phyloP scores from a whole-genome alignment of 1,140 invertebrate genomes.

The Sitophilus oryzae region DNA sequence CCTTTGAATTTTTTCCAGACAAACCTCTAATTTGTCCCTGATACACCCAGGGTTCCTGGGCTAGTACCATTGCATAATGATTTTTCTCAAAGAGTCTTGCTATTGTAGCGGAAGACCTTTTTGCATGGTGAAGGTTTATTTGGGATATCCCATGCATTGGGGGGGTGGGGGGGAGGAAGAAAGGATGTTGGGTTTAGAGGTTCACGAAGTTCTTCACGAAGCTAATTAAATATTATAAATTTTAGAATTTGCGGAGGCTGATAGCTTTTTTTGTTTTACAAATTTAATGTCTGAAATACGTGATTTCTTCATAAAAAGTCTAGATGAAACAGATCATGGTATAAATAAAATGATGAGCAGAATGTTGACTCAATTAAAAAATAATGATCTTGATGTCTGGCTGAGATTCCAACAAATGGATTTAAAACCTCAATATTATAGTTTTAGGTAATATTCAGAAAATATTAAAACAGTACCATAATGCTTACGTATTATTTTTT shows the following conservation, averaged over 20 bases:
- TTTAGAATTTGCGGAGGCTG: constrained; percentile 89
- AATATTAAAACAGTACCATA: background rate
- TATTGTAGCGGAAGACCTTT: too few relatives aligned
- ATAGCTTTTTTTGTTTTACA: constrained; percentile 97
- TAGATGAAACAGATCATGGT: constrained; percentile 88
- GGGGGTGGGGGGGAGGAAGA: too few relatives aligned
- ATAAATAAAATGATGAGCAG: constrained; percentile 81
- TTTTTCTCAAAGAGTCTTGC: too few relatives aligned
- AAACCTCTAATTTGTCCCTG: too few relatives aligned
- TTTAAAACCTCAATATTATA: constrained; percentile 91
- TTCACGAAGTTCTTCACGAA: too few relatives aligned
- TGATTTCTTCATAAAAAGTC: constrained; percentile 94
- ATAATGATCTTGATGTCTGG: constrained; percentile 73
- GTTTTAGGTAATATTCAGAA: constrained; percentile 64
- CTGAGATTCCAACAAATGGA: constrained; percentile 72
- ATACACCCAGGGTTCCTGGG: too few relatives aligned
- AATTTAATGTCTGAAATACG: constrained; percentile 95
- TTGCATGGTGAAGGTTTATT: too few relatives aligned
- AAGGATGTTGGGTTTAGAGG: too few relatives aligned
- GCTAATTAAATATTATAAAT: too few relatives aligned
- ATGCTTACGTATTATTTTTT: constrained; percentile 33
- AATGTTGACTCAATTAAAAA: constrained; percentile 68
- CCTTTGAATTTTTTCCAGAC: too few relatives aligned
- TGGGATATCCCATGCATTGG: too few relatives aligned
- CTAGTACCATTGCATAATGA: too few relatives aligned